Evolutionary conservation across 2,888 invertebrate genomes (phyloP), one percentile per base, ranked within the genome.

Genomic region (Chrysina gloriosa): DNA sequence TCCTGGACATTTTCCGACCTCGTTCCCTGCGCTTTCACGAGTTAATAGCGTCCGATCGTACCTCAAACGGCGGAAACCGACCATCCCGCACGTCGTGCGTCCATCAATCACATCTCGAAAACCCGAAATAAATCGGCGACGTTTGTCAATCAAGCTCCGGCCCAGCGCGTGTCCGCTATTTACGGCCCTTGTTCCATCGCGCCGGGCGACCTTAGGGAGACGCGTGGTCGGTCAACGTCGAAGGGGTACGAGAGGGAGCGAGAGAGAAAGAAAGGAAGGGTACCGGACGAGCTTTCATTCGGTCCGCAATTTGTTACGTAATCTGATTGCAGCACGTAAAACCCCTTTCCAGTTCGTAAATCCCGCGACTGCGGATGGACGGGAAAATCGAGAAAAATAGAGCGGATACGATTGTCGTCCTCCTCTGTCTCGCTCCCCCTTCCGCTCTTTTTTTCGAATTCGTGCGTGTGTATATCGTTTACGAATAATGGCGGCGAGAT

Each of bases 241-340:
- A 11, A 36, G 36, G 36, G 14, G n/a, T n/a, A n/a, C n/a, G n/a
- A 11, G 9, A n/a, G n/a, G 3, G 29, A 7, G 29, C 29, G 36
- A 11, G 36, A 14, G 36, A 4, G 14, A 48, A 48, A n/a, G 48
- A 19, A 19, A 45, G n/a, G 14, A 48, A 48, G 9, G 48, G 45
- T 9, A 45, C 45, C 16, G 45, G 16, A 45, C 23, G n/a, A 3
- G 48, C 48, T 25, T 25, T 48, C 23, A 25, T 48, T 48, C 23
- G 25, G 48, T 27, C 48, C 25, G 48, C 48, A 48, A 48, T 48
- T 48, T 48, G 48, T 48, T 48, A 48, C 23, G 25, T 48, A 48
- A 48, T 48, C 48, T 48, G 48, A 48, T 48, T 48, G 48, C 48
- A 23, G 48, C 25, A 48, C 48, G 48, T 48, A 48, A 25, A 27